Evolutionary conservation across 1,140 invertebrate species (phyloP).

Genomic region (Myzus persicae): DNA sequence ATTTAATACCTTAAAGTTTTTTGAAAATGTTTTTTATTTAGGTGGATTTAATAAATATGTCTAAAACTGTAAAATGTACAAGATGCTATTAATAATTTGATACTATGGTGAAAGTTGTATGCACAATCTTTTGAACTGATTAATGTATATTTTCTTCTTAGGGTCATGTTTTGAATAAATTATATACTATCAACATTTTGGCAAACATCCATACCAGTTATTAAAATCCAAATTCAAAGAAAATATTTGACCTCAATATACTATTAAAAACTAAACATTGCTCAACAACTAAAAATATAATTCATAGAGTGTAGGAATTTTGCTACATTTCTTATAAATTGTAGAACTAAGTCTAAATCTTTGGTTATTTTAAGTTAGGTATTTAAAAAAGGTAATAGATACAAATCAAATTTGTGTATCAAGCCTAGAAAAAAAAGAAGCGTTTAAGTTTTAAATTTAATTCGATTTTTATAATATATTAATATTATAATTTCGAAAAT

Average conservation of each 20-base stretch:
- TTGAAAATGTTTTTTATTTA: background rate
- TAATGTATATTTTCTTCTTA: slow-evolving; percentile 8
- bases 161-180: slow-evolving; percentile 41
- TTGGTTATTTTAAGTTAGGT: background rate
- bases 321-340: background rate
- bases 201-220: background rate
- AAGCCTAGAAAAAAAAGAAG: too few relatives aligned
- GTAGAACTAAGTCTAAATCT: background rate
- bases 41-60: background rate
- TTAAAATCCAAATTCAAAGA: background rate
- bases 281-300: background rate
- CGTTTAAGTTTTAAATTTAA: too few relatives aligned
- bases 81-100: background rate
- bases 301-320: background rate
- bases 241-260: background rate
- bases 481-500: background rate
- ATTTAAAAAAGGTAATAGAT: background rate
- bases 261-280: background rate
- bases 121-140: background rate
- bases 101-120: background rate
- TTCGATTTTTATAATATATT: too few relatives aligned
- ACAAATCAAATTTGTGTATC: too few relatives aligned
- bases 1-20: background rate
- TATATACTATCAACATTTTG: background rate
- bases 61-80: background rate